Percentiles rank a stretch among this genome's conserved stretches.
phyloP scores from a whole-genome alignment of 2,113 vertebrate species.

The Myotis lucifugus region DNA sequence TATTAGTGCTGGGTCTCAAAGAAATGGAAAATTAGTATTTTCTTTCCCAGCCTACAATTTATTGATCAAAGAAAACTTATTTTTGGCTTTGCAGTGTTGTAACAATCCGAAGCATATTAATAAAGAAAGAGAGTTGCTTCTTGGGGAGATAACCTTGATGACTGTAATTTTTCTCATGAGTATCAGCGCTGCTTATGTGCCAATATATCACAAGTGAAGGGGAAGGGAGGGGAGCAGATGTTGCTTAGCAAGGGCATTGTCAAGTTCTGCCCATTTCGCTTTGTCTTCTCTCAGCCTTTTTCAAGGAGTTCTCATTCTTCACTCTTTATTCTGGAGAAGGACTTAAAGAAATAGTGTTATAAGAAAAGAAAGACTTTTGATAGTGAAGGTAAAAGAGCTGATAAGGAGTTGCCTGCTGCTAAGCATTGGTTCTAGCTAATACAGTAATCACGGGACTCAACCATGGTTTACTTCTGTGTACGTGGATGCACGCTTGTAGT shows the following conservation, averaged over 20 bases:
- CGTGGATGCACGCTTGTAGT: not conserved
- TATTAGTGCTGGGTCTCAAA: constrained; percentile 76
- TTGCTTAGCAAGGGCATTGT: not conserved
- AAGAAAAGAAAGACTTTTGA: not conserved
- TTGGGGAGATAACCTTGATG: constrained; percentile 77
- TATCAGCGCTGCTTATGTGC: constrained; percentile 50
- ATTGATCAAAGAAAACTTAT: constrained; percentile 82
- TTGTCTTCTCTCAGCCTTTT: constrained; percentile 9
- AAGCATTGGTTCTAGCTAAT: not conserved
- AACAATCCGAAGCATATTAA: constrained; percentile 77
- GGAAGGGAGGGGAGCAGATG: constrained; percentile 48
- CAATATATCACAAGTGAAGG: constrained; percentile 62
- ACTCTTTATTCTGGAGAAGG: not conserved
- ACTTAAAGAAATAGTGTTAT: not conserved
- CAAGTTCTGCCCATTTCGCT: not conserved
- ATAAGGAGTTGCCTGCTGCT: not conserved
- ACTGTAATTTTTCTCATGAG: constrained; percentile 79
- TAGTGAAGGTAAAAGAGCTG: not conserved
- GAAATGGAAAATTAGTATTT: constrained; percentile 78
- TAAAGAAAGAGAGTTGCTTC: constrained; percentile 78
- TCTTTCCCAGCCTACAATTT: constrained; percentile 76
- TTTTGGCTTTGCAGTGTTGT: constrained; percentile 73
- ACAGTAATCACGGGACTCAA: rapidly evolving
- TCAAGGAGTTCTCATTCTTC: constrained; percentile 1
- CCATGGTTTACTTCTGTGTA: not conserved